Conservation (phyloP, 2,113 vertebrate species). For the Megaleporinus macrocephalus region DNA sequence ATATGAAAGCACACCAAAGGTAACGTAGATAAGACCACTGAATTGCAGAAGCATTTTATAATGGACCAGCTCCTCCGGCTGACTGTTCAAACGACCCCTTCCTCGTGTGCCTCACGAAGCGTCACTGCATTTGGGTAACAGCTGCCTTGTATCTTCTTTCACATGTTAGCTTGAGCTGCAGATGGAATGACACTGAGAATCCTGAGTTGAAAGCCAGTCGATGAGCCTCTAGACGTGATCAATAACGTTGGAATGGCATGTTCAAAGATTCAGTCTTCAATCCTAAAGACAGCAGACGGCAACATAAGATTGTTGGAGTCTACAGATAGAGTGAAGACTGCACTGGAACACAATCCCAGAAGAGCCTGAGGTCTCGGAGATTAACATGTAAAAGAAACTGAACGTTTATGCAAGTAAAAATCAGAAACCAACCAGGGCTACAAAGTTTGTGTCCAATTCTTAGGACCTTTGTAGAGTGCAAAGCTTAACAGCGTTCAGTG, state of each 20-base stretch:
- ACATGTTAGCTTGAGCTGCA: background rate
- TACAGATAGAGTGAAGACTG: background rate
- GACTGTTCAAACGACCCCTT: constrained; percentile 54
- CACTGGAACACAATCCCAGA: background rate
- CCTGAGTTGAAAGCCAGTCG: background rate
- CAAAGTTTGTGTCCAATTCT: background rate
- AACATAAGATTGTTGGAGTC: background rate
- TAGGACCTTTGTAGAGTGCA: background rate
- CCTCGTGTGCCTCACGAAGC: constrained; percentile 2
- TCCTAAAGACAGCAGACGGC: background rate
- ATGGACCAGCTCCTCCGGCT: constrained; percentile 27
- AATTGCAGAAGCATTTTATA: constrained; percentile 78
- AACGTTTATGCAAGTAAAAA: background rate
- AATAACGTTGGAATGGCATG: background rate
- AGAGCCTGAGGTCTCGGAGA: background rate
- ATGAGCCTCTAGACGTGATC: background rate
- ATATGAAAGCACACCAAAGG: constrained; percentile 86
- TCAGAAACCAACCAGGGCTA: background rate
- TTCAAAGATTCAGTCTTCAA: background rate
- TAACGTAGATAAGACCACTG: constrained; percentile 84
- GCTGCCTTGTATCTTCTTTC: constrained; percentile 6
- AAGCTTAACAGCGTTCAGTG: background rate
- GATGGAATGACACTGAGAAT: constrained; percentile 7
- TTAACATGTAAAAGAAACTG: background rate
- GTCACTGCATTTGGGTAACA: constrained; percentile 5